phyloP scores from a whole-genome alignment of 2,113 vertebrate species.

The Chloropsis hardwickii region DNA sequence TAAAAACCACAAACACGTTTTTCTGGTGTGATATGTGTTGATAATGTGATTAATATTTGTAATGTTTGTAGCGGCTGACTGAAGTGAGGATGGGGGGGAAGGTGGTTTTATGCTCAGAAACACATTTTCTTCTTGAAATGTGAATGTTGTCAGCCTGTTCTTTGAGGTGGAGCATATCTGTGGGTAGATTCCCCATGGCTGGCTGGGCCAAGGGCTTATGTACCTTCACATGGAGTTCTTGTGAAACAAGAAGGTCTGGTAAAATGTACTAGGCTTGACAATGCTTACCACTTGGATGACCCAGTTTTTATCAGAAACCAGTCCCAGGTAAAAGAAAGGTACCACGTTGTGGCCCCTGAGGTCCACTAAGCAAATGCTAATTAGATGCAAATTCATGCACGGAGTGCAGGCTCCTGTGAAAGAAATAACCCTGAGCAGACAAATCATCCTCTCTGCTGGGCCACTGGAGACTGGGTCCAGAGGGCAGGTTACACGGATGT shows the following conservation, averaged over 20 bases:
- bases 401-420: not conserved
- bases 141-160: not conserved
- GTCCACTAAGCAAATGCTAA: not conserved
- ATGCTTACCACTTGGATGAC: not conserved
- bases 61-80: not conserved
- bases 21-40: not conserved
- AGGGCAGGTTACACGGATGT: not conserved
- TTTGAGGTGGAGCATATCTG: not conserved
- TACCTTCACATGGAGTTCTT: rapidly evolving
- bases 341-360: not conserved
- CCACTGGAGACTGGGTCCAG: rapidly evolving
- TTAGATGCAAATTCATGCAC: not conserved
- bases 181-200: not conserved
- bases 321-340: not conserved
- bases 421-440: not conserved
- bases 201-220: not conserved
- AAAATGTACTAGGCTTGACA: not conserved
- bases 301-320: not conserved
- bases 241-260: not conserved
- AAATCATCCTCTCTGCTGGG: not conserved
- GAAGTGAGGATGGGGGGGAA: not conserved
- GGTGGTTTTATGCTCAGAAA: not conserved
- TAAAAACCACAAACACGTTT: not conserved
- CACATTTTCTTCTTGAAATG: not conserved
- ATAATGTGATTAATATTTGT: not conserved